Conservation (phyloP, 23 tunicate species). For the Clavelina lepadiformis region DNA sequence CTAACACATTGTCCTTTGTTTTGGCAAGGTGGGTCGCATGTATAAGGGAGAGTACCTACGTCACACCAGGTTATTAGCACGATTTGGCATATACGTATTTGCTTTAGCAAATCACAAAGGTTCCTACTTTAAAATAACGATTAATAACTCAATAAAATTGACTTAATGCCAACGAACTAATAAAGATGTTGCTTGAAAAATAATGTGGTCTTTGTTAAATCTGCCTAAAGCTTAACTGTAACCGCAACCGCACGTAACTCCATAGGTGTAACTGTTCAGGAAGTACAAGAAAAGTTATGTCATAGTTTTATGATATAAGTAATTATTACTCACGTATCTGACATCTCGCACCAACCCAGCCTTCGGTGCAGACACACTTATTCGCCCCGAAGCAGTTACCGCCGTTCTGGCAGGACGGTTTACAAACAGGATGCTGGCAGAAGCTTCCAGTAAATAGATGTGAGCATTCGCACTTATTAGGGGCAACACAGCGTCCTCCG, state of each 20-base stretch:
- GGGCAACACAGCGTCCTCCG: constrained; percentile 72
- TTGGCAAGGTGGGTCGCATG: constrained; percentile 57
- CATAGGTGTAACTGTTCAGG: neutral
- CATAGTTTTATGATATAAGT: neutral
- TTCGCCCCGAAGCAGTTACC: constrained; percentile 64
- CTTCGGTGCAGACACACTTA: constrained; percentile 39
- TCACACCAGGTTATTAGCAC: too few species aligned
- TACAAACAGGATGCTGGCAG: constrained; percentile 45
- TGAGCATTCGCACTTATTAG: constrained; percentile 74
- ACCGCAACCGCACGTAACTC: too few species aligned
- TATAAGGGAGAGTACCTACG: constrained; percentile 36
- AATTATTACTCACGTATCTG: constrained; percentile 21
- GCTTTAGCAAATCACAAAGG: too few species aligned
- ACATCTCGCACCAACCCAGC: constrained; percentile 50
- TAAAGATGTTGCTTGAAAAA: neutral
- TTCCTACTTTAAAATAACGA: too few species aligned
- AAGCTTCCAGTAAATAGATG: constrained; percentile 39
- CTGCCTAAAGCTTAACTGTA: too few species aligned
- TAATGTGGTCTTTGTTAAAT: neutral
- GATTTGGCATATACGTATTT: too few species aligned
- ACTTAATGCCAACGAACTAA: too few species aligned
- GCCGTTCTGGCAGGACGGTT: constrained; percentile 67
- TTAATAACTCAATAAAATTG: too few species aligned
- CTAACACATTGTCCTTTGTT: constrained; percentile 65
- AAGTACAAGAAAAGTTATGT: neutral